A percentile compares a stretch with the other conserved stretches of the same genome.
These are phyloP conservation scores for Channa maculata DNA, from an alignment of 2,113 vertebrate genomes.

Conservation along the genomic window DNA sequence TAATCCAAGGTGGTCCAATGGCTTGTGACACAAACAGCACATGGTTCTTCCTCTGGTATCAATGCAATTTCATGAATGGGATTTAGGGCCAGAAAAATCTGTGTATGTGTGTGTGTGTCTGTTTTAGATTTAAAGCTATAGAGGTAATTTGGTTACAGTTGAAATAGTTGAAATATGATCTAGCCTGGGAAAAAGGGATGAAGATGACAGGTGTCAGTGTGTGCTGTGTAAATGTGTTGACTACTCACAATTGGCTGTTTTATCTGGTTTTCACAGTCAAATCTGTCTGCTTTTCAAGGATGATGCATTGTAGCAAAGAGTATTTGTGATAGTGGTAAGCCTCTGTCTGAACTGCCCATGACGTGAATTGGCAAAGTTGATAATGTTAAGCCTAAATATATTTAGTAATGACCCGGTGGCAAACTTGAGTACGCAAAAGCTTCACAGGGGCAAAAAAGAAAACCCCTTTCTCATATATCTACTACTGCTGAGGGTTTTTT, in stretches of 20 bases:
- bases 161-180: neutral
- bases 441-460: too few relatives aligned
- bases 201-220: neutral
- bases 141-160: neutral
- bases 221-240: neutral
- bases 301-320: neutral
- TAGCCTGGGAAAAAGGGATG: neutral
- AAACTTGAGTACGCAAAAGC: too few relatives aligned
- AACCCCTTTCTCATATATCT: too few relatives aligned
- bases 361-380: neutral
- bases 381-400: too few relatives aligned
- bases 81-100: slow-evolving; percentile 15
- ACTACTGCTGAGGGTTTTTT: too few relatives aligned
- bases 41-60: slow-evolving; percentile 4
- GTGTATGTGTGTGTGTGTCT: slow-evolving; percentile 13
- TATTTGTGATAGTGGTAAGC: neutral
- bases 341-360: neutral
- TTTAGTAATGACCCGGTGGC: too few relatives aligned
- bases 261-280: neutral
- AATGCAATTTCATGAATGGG: slow-evolving; percentile 16
- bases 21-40: neutral
- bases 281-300: slow-evolving; percentile 1
- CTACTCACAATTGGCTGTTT: neutral
- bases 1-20: slow-evolving; percentile 1
- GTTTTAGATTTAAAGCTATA: neutral